These are phyloP conservation scores for Brassicogethes aeneus DNA, from an alignment of 2,888 invertebrate genomes.

Conservation along the genomic window DNA sequence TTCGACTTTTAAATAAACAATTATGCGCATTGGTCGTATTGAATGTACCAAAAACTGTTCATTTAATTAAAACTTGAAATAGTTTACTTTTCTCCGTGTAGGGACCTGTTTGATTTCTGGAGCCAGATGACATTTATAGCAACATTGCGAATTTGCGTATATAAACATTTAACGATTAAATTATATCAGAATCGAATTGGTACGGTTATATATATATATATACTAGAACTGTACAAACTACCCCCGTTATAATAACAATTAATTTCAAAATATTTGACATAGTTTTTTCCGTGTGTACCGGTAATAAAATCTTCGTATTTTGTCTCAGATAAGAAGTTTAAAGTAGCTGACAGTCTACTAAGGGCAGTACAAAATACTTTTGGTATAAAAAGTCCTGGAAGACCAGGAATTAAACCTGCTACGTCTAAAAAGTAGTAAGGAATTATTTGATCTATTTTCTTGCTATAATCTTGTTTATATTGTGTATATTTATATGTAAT, in stretches of 20 bases:
- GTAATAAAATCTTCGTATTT: constrained; percentile 40
- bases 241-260: constrained; percentile 53
- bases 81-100: no score
- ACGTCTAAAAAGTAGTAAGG: constrained; percentile 63
- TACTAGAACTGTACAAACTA: constrained; percentile 50
- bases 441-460: constrained; percentile 47
- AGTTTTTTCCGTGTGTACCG: constrained; percentile 50
- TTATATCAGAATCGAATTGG: no score
- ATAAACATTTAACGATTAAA: no score
- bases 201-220: no score
- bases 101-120: no score
- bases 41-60: no score
- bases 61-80: no score
- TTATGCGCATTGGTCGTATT: no score
- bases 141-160: no score
- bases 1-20: no score
- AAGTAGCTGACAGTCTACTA: not conserved
- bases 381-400: constrained; percentile 65
- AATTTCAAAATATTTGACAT: constrained; percentile 40
- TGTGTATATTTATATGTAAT: constrained; percentile 62
- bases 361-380: constrained; percentile 64
- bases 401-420: constrained; percentile 52
- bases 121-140: no score
- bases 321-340: not conserved
- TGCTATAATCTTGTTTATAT: constrained; percentile 45